phyloP scores from a whole-genome alignment of 2,113 vertebrate genomes.

The Irena cyanogastra region DNA sequence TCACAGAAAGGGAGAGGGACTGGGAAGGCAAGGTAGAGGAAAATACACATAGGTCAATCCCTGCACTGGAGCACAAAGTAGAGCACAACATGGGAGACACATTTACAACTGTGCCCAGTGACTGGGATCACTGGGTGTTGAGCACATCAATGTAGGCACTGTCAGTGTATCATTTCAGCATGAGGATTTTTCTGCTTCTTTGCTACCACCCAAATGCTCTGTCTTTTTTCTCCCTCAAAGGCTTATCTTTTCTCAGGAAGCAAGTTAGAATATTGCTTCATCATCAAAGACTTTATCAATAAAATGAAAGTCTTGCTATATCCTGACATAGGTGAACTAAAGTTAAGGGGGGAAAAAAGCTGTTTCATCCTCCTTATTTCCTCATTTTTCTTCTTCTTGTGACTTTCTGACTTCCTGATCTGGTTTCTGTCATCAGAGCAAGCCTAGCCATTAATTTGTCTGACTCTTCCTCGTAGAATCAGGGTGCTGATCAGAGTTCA shows the following conservation, averaged over 20 bases:
- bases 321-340: not conserved
- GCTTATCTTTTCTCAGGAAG: not conserved
- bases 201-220: not conserved
- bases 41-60: not conserved
- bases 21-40: not conserved
- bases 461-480: not conserved
- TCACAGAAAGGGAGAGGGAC: not conserved
- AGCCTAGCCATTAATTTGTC: not conserved
- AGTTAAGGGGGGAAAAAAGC: not conserved
- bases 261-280: not conserved
- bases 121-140: accelerated
- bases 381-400: not conserved
- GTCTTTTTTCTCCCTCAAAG: not conserved
- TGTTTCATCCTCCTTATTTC: not conserved
- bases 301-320: not conserved
- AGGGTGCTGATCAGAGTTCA: not conserved
- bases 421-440: not conserved
- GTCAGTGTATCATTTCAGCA: not conserved
- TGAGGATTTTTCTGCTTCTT: not conserved
- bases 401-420: not conserved
- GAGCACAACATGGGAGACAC: not conserved
- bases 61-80: not conserved
- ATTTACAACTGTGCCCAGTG: not conserved
- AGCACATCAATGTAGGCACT: not conserved
- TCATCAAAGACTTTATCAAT: not conserved